Percentiles rank a stretch among this genome's conserved stretches.
Conservation (phyloP, 2,888 invertebrate genomes). For the Choristoneura rosaceana region DNA sequence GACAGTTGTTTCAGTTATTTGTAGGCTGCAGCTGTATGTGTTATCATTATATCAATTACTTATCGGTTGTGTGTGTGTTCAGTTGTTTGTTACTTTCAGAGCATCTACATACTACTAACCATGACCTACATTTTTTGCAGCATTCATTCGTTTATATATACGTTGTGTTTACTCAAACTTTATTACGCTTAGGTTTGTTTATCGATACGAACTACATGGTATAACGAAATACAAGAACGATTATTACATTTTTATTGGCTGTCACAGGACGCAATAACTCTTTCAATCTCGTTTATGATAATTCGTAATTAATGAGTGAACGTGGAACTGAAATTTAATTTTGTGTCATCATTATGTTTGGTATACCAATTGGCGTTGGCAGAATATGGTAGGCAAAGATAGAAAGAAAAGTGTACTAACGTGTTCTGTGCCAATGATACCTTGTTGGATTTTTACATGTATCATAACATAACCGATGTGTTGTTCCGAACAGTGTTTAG, state of each 20-base stretch:
- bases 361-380: neutral
- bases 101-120: constrained; percentile 23
- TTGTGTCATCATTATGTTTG: neutral
- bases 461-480: too few relatives aligned
- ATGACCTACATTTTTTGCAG: constrained; percentile 40
- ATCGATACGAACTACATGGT: constrained; percentile 18
- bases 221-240: constrained; percentile 10
- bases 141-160: constrained; percentile 34
- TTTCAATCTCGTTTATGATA: neutral
- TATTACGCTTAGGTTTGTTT: constrained; percentile 24
- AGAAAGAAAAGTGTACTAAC: neutral
- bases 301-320: neutral
- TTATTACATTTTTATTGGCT: constrained; percentile 9
- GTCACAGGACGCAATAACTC: constrained; percentile 6
- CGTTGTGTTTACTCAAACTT: constrained; percentile 28
- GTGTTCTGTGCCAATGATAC: too few relatives aligned
- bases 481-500: too few relatives aligned
- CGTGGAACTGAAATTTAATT: neutral
- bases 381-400: neutral
- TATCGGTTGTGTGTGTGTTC: constrained; percentile 25
- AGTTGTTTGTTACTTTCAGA: constrained; percentile 30
- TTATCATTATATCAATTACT: constrained; percentile 18
- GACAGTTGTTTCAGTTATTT: neutral
- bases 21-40: neutral
- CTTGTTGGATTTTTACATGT: too few relatives aligned